phyloP scores from a whole-genome alignment of 1,140 invertebrate species.

The Diprion similis region DNA sequence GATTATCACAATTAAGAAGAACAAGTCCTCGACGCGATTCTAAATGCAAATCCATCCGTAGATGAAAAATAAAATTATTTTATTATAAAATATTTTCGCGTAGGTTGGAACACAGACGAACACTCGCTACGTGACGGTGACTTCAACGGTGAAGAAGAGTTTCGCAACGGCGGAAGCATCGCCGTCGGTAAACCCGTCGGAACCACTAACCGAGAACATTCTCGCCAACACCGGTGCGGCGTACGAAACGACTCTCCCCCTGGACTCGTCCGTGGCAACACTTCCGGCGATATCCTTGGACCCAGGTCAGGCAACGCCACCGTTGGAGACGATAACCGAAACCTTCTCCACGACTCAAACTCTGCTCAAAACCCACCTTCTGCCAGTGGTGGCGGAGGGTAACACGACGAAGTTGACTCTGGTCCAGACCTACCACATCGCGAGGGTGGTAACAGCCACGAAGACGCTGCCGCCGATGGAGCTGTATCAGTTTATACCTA shows the following conservation, averaged over 20 bases:
- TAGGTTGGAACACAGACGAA: constrained; percentile 86
- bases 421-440: constrained; percentile 87
- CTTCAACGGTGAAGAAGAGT: constrained; percentile 80
- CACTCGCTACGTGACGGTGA: constrained; percentile 84
- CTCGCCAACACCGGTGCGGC: constrained; percentile 78
- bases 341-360: constrained; percentile 89
- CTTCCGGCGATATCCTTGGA: constrained; percentile 80
- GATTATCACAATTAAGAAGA: too few species aligned
- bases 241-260: constrained; percentile 72
- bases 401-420: constrained; percentile 79
- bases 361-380: constrained; percentile 84
- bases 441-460: constrained; percentile 83
- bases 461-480: constrained; percentile 88
- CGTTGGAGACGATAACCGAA: constrained; percentile 87
- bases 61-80: neutral
- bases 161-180: constrained; percentile 68
- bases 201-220: constrained; percentile 86
- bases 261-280: constrained; percentile 81
- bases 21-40: too few species aligned
- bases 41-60: too few species aligned
- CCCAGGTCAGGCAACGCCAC: constrained; percentile 77
- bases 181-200: constrained; percentile 67
- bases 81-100: neutral
- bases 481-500: constrained; percentile 84
- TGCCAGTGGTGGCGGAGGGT: constrained; percentile 78